Conservation (phyloP, 2,888 invertebrate genomes). For the Polymixis lichenea region DNA sequence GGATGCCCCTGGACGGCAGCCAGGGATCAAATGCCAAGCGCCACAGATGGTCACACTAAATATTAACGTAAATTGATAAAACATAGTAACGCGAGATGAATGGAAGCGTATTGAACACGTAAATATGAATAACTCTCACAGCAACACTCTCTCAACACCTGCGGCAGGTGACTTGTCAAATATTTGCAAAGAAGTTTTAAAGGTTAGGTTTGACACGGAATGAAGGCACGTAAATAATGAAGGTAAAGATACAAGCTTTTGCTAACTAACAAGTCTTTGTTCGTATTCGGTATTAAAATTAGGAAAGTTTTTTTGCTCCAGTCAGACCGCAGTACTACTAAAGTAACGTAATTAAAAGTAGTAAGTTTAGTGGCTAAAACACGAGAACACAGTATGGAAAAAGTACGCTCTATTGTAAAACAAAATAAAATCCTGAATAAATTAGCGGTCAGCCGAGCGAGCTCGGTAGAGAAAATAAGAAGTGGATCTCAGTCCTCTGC, state of each 20-base stretch:
- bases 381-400: conserved; percentile 4
- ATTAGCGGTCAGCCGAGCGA: conserved; percentile 23
- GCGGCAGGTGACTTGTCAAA: conserved; percentile 17
- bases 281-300: conserved; percentile 24
- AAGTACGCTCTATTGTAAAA: conserved; percentile 19
- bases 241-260: conserved; percentile 17
- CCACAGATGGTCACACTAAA: conserved; percentile 65
- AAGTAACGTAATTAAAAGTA: conserved; percentile 48
- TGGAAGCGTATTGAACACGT: conserved; percentile 37
- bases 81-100: conserved; percentile 54
- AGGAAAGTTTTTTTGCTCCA: background rate
- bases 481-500: conserved; percentile 13
- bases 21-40: conserved; percentile 54
- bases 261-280: conserved; percentile 30
- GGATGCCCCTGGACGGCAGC: conserved; percentile 62
- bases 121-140: conserved; percentile 35
- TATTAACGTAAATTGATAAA: conserved; percentile 64
- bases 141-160: conserved; percentile 47
- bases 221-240: conserved; percentile 8
- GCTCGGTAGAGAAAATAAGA: conserved; percentile 29
- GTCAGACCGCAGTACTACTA: conserved; percentile 22
- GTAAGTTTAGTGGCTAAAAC: background rate
- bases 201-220: conserved; percentile 20
- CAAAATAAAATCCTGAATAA: conserved; percentile 28
- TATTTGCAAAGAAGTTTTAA: conserved; percentile 19